Evolutionary conservation across 2,797 vertebrate species (phyloP), one percentile per base, ranked within the genome.

Genomic region (Oryzias sinensis): DNA sequence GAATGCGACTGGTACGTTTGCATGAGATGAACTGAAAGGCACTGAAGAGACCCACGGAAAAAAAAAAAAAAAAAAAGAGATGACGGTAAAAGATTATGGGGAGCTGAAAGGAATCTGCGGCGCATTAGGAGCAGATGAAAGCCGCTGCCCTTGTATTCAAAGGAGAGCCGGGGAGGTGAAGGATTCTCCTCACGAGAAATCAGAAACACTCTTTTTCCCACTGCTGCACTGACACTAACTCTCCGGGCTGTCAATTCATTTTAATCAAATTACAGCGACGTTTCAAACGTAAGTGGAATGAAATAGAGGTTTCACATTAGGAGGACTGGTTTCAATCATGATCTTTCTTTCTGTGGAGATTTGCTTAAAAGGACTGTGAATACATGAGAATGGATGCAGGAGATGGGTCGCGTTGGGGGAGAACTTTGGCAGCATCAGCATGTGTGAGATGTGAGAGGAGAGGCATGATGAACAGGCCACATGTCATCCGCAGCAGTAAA

Each of bases 81-180:
- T 76, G 72, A 84, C 42, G 74, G 77, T 83, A 62, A 85, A 84
- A 85, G 80, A 80, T 77, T 69, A 74, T 76, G 65, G 62, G 33
- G 74, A 51, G 73, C 81, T 65, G 67, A 79, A 72, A 69, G 58
- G 73, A 83, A 78, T 90, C 90, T 92, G 90, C 64, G 78, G 82
- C 11, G 72, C 76, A 90, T 92, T 92, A 91, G 18, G 70, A 81
- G 61, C 65, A 84, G 85, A 90, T 87, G 86, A 89, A 74, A 89
- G 76, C 61, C 68, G 33, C 69, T 70, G 74, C 74, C 42, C 65
- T 77, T 37, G 43, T 72, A 77, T 81, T 68, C 53, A 74, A 80
- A 59, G 81, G 71, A 56, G 76, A 69, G 70, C 82, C 59, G 50
- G 68, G 55, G 63, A 80, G 53, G 62, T 66, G 75, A 76, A 76